Conservation (phyloP, 1,140 invertebrate genomes). For the Drosophila mauritiana region DNA sequence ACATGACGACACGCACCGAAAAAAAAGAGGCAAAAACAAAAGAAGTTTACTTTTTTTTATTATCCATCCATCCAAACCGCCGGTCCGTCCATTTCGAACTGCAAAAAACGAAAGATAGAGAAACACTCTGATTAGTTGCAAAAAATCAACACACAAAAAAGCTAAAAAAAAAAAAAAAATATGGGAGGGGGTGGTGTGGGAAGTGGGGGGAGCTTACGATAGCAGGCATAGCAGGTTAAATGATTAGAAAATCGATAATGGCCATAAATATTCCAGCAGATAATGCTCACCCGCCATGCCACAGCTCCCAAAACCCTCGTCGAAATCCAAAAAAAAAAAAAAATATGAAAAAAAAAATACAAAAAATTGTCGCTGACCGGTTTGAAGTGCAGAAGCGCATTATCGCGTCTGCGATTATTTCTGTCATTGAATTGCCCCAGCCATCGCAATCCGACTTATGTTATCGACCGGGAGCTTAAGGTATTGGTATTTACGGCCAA, state of each 20-base stretch:
- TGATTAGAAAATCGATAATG: conserved; percentile 52
- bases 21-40: conserved; percentile 13
- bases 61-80: neutral
- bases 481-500: conserved; percentile 25
- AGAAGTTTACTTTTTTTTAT: conserved; percentile 27
- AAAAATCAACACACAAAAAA: conserved; percentile 2
- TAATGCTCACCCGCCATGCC: conserved; percentile 14
- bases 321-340: neutral
- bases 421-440: conserved; percentile 32
- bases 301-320: neutral
- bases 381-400: conserved; percentile 39
- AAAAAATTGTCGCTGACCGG: conserved; percentile 5
- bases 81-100: conserved; percentile 20
- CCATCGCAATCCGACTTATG: conserved; percentile 18
- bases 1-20: conserved; percentile 28
- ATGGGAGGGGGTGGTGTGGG: neutral
- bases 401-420: conserved; percentile 42
- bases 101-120: conserved; percentile 15
- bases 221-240: conserved; percentile 37
- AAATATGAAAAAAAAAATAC: too few relatives aligned
- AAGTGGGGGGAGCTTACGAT: neutral
- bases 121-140: conserved; percentile 38
- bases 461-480: conserved; percentile 27
- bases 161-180: neutral
- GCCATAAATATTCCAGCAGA: conserved; percentile 46